A percentile compares a stretch with the other conserved stretches of the same genome.
phyloP scores from a whole-genome alignment of 2,113 vertebrate genomes.

The Trichechus manatus region DNA sequence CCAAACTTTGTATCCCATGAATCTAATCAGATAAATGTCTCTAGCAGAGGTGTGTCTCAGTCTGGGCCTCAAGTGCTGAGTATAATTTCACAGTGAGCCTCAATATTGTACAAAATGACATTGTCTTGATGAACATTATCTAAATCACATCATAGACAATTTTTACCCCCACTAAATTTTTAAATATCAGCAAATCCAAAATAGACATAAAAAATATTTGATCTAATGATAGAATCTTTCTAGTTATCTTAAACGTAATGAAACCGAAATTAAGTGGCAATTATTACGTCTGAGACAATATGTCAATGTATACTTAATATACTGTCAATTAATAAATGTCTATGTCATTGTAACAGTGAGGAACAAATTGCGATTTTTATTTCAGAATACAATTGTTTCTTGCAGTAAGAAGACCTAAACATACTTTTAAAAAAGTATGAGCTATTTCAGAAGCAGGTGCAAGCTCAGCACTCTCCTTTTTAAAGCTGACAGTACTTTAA shows the following conservation, averaged over 20 bases:
- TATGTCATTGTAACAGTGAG: not conserved
- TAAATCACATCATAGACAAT: not conserved
- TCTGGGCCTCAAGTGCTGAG: not conserved
- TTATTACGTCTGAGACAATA: not conserved
- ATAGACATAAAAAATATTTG: not conserved
- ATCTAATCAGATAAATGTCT: conserved; percentile 35
- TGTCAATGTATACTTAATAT: not conserved
- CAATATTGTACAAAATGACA: not conserved
- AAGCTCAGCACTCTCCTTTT: conserved; percentile 10
- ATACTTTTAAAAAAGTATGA: conserved; percentile 30
- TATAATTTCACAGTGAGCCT: not conserved
- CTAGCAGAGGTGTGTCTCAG: not conserved
- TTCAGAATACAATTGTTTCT: conserved; percentile 16
- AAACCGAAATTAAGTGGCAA: not conserved
- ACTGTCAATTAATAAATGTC: not conserved
- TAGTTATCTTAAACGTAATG: not conserved
- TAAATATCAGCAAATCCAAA: not conserved
- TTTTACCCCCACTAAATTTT: not conserved
- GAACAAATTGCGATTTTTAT: conserved; percentile 35
- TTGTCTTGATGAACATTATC: not conserved
- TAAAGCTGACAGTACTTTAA: conserved; percentile 20
- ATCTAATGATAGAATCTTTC: not conserved
- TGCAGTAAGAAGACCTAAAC: not conserved
- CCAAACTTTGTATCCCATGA: not conserved
- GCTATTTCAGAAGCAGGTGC: not conserved